Conservation (phyloP, 1,140 invertebrate species). For the Pararge aegeria region DNA sequence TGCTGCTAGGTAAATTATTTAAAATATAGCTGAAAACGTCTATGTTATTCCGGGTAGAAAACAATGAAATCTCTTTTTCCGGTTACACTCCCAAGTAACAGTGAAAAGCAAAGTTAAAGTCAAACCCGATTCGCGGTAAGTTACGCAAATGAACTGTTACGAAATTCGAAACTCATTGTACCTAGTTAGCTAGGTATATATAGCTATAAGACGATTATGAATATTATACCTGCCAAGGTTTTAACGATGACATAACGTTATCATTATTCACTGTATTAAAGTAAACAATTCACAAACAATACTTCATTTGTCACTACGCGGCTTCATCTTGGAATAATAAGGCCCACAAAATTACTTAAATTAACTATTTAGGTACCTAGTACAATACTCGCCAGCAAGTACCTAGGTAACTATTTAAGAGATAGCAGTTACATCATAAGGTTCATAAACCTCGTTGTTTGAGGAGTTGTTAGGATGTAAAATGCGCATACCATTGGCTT, state of each 20-base stretch:
- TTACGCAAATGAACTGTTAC: no score
- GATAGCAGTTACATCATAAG: slow-evolving; percentile 46
- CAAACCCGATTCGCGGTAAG: background rate
- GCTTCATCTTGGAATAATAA: slow-evolving; percentile 18
- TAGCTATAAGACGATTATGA: no score
- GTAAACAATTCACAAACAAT: slow-evolving; percentile 6
- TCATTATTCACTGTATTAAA: slow-evolving; percentile 1
- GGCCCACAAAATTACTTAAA: slow-evolving; percentile 54
- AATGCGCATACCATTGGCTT: background rate
- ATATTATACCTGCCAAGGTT: background rate
- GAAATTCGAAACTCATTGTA: background rate
- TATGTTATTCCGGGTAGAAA: no score
- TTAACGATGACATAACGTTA: slow-evolving; percentile 3
- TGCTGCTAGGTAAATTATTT: no score
- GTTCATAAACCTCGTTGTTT: background rate
- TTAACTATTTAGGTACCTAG: no score
- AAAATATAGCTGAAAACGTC: no score
- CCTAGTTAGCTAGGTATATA: no score
- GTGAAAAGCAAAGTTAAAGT: background rate
- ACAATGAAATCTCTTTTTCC: no score
- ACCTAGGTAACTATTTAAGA: background rate
- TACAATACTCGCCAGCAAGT: no score
- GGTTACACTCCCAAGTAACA: no score
- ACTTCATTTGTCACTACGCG: background rate
- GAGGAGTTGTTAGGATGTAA: background rate